Evolutionary conservation across 2,797 vertebrate genomes (phyloP), one percentile per base, ranked within the genome.

Genomic region (Platyrinchus mystaceus): DNA sequence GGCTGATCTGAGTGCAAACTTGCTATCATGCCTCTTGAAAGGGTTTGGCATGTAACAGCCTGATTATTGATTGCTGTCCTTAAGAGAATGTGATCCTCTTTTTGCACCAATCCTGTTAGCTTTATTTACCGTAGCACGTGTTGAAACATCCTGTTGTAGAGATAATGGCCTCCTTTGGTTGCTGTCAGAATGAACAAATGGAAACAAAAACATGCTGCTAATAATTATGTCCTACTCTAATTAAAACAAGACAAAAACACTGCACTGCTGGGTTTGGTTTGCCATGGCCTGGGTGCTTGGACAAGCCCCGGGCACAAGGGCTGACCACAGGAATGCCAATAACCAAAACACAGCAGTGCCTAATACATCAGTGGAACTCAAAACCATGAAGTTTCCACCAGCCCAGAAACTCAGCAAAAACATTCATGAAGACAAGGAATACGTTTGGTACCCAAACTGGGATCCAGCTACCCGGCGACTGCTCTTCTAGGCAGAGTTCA

Each of bases 81-180:
- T 75, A 49, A 82, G 71, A 89, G 74, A 87, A 78, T 3, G 8
- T 26, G 58, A 78, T 80, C 37, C 39, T 78, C 64, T 81, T 39
- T 47, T 77, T 73, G 60, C 77, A 36, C 84, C 80, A 84, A 78
- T 95, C 94, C 68, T 20, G n/a, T 87, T 76, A 87, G 66, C 73
- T 87, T 76, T 90, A 80, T 94, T 97, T 93, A 88, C 91, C 6
- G 2, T 59, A 82, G 89, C 55, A 47, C 53, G 79, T 78, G 49
- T 88, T 78, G 68, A 73, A 92, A 83, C 43, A 28, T 84, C 56
- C 71, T 80, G 79, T 82, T 44, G 60, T 59, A 75, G 73, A 84
- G 27, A 92, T 88, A 96, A 94, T 81, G 85, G 64, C 77, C 93
- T 95, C 88, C 76, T 95, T 89, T 83, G 52, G 82, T 62, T 90